Conservation (phyloP, 2,797 vertebrate species). For the Rhinoraja longicauda region DNA sequence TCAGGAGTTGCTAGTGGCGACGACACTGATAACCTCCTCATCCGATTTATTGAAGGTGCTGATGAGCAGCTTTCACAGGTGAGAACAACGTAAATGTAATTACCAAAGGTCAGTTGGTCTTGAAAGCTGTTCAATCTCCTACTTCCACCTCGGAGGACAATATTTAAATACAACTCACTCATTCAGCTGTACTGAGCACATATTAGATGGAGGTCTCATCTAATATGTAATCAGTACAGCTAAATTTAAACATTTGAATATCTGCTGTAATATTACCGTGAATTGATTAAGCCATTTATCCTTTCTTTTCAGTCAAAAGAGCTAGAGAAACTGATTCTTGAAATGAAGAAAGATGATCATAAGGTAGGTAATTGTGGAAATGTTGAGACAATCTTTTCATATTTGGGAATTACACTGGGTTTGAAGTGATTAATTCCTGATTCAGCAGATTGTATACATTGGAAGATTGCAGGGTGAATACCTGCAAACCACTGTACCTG, state of each 20-base stretch:
- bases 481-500: not conserved
- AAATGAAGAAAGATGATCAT: constrained; percentile 78
- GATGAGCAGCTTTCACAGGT: constrained; percentile 77
- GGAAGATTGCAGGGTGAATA: not conserved
- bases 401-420: not conserved
- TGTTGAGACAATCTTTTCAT: not conserved
- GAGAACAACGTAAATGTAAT: constrained; percentile 40
- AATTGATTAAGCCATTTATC: constrained; percentile 39
- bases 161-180: not conserved
- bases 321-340: constrained; percentile 82
- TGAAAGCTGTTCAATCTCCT: not conserved
- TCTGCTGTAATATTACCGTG: not conserved
- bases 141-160: not conserved
- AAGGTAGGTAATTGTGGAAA: constrained; percentile 64
- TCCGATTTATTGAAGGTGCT: constrained; percentile 74
- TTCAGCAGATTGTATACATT: not conserved
- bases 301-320: constrained; percentile 66
- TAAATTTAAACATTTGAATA: too few relatives aligned
- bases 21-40: constrained; percentile 82
- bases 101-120: not conserved
- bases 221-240: too few relatives aligned
- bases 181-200: not conserved
- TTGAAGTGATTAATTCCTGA: not conserved
- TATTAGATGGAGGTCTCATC: not conserved
- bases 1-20: constrained; percentile 81